A percentile compares a stretch with the other conserved stretches of the same genome.
Conservation (phyloP, 2,113 vertebrate species). For the Sinosuthora webbiana region DNA sequence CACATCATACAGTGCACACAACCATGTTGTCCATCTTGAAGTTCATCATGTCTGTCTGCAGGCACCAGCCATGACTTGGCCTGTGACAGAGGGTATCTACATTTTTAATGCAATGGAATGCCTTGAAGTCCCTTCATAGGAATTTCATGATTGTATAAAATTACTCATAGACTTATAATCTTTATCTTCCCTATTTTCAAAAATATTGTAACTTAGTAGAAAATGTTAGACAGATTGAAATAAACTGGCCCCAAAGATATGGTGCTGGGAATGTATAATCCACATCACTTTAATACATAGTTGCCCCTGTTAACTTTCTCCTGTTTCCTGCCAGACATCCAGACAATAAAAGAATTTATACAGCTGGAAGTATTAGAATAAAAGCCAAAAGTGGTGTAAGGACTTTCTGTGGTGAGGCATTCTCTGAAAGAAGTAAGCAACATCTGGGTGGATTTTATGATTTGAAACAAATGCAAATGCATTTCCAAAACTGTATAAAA, state of each 20-base stretch:
- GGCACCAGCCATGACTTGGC: neutral
- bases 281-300: slow-evolving; percentile 73
- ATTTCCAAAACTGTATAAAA: slow-evolving; percentile 64
- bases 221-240: slow-evolving; percentile 38
- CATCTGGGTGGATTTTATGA: slow-evolving; percentile 77
- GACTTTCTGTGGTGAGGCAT: slow-evolving; percentile 70
- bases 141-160: slow-evolving; percentile 2
- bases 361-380: slow-evolving; percentile 82
- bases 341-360: slow-evolving; percentile 90
- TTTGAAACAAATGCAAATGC: slow-evolving; percentile 75
- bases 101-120: slow-evolving; percentile 6
- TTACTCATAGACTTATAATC: neutral
- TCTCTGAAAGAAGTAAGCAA: slow-evolving; percentile 68
- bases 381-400: slow-evolving; percentile 80
- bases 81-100: neutral
- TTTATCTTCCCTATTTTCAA: slow-evolving; percentile 33
- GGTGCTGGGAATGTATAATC: slow-evolving; percentile 69
- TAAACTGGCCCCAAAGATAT: slow-evolving; percentile 41
- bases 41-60: neutral
- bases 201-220: slow-evolving; percentile 32
- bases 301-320: slow-evolving; percentile 78
- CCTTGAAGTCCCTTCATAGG: neutral
- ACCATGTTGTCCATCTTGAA: neutral
- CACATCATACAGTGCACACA: neutral
- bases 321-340: slow-evolving; percentile 84